Base-by-base conservation (phyloP, 2,113 vertebrate species). In the Petroica traversi region DNA sequence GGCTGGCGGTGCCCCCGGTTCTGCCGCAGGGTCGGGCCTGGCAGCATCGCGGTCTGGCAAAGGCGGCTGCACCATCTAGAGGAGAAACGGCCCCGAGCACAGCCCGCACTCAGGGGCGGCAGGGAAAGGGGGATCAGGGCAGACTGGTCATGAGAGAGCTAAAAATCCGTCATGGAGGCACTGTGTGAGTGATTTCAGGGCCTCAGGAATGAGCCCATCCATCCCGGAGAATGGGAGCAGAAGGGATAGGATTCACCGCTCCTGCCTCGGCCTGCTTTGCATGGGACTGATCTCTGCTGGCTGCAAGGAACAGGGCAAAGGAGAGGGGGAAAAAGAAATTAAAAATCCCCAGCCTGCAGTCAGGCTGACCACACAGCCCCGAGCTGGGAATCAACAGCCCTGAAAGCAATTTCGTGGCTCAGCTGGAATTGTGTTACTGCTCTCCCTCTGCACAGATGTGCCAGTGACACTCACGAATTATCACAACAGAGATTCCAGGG, bases 41-140 rank as follows among this genome's bases (percentile, higher is more conserved):
- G 61, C 71, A 9, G 66, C 52, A 3, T 17, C 12, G 16, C 10
- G 0, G 34, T 5, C n/a, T n/a, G n/a, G n/a, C 76, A 62, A 93
- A 58, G 88, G 82, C 88, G 76, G 90, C 68, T 54, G 95, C 96
- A 96, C 95, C 96, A 97, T 85, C 96, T 97, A 96, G 95, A 95
- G 96, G 96, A 96, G 80, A 91, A 81, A 77, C 4, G 12, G 52
- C 24, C 34, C 12, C 5, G 34, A 66, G 58, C 46, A 26, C 62
- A 57, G 41, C 26, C 14, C 68, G 52, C 67, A 38, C 33, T 24
- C 40, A 14, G 29, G 22, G 17, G 29, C 12, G 12, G 1, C 3
- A 14, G 63, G 16, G 23, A 54, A 80, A 61, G 16, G 48, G 24
- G 31, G 18, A 52, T 7, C 36, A n/a, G 49, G 43, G 55, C 38